Percentiles rank a stretch among this genome's conserved stretches.
phyloP scores from a whole-genome alignment of 2,888 invertebrate species.

The Gastrophysa polygoni region DNA sequence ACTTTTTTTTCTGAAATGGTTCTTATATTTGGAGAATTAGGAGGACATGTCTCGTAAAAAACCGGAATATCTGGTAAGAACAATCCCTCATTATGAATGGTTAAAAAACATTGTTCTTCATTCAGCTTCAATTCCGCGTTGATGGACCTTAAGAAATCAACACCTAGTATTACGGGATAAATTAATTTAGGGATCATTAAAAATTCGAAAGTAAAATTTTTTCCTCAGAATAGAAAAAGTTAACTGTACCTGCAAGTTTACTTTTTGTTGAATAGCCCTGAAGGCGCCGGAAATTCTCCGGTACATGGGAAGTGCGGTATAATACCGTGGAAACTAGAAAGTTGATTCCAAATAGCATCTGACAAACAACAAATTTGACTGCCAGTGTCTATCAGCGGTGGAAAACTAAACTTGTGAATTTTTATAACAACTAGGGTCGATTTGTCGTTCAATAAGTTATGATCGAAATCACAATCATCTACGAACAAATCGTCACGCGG shows the following conservation, averaged over 20 bases:
- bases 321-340: background rate
- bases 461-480: background rate
- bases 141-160: background rate
- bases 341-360: background rate
- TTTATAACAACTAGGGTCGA: background rate
- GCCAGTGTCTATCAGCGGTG: background rate
- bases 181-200: background rate
- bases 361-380: background rate
- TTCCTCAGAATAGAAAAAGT: too few species aligned
- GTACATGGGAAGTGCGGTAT: constrained; percentile 2
- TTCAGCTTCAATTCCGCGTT: background rate
- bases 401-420: background rate
- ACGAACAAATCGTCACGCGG: background rate
- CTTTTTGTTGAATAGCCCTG: background rate
- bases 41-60: background rate
- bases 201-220: background rate
- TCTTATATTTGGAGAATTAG: background rate
- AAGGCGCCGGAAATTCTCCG: constrained; percentile 15
- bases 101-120: background rate
- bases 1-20: background rate
- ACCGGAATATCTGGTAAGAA: background rate
- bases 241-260: too few species aligned
- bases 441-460: background rate
- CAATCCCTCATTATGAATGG: background rate
- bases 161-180: background rate